phyloP scores from a whole-genome alignment of 2,888 invertebrate genomes.

The Harmothoe impar region DNA sequence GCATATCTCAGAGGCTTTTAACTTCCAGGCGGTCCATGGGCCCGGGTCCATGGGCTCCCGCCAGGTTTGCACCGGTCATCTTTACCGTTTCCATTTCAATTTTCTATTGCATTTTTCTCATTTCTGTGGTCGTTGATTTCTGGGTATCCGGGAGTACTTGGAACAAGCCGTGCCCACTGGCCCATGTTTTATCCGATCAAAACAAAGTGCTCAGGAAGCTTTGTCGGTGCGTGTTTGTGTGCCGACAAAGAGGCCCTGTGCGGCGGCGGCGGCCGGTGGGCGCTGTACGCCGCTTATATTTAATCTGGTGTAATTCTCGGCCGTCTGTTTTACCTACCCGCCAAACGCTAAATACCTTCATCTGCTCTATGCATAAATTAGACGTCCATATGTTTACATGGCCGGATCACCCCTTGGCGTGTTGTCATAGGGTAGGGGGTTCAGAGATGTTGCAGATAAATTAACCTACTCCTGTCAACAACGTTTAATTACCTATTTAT shows the following conservation, averaged over 20 bases:
- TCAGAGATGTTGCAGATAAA: no score
- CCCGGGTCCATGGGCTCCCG: no score
- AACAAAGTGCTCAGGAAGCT: slow-evolving; percentile 24
- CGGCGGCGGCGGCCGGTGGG: background rate
- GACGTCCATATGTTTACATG: background rate
- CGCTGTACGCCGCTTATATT: background rate
- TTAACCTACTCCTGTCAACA: no score
- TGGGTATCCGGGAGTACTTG: background rate
- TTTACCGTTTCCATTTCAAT: no score
- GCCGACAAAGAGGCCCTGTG: background rate
- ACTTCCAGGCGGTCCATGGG: no score
- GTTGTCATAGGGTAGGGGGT: background rate
- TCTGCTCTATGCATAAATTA: background rate
- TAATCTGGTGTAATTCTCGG: background rate
- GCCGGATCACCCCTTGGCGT: background rate
- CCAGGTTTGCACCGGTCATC: no score
- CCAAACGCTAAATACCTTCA: background rate
- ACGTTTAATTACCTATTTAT: no score
- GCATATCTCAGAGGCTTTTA: no score
- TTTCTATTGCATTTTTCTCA: no score
- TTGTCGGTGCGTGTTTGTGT: background rate
- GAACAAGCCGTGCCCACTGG: background rate
- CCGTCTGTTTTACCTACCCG: background rate
- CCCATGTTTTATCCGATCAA: slow-evolving; percentile 6
- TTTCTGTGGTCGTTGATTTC: no score